Conservation (phyloP, 2,797 vertebrate species). For the Rhodeus uyekii region DNA sequence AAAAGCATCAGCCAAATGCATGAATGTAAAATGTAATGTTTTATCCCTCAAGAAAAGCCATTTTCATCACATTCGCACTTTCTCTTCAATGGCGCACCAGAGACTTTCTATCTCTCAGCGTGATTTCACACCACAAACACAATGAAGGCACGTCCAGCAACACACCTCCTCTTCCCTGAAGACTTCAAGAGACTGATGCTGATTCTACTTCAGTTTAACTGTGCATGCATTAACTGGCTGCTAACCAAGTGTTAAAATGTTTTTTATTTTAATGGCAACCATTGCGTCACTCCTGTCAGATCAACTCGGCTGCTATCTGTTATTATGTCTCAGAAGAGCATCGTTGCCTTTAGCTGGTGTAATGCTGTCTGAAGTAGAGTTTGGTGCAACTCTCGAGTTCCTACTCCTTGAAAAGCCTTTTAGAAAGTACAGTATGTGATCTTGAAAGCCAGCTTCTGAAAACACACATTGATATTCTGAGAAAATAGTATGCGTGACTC, state of each 20-base stretch:
- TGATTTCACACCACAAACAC: constrained; percentile 54
- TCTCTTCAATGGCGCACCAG: constrained; percentile 65
- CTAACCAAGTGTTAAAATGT: not conserved
- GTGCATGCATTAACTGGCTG: constrained; percentile 55
- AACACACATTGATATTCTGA: not conserved
- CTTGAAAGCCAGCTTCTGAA: constrained; percentile 8
- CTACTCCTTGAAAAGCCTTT: constrained; percentile 26
- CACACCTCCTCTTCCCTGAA: constrained; percentile 32
- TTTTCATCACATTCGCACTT: constrained; percentile 53
- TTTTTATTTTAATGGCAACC: not conserved
- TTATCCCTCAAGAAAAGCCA: constrained; percentile 50
- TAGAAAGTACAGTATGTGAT: constrained; percentile 31
- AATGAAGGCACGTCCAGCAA: constrained; percentile 51
- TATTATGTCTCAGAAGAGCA: not conserved
- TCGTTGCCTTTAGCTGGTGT: not conserved
- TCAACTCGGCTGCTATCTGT: not conserved
- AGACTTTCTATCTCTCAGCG: constrained; percentile 41
- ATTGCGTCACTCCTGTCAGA: not conserved
- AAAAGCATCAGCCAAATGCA: too few relatives aligned
- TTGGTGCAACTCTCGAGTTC: not conserved
- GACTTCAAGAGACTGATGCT: constrained; percentile 58
- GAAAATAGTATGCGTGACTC: not conserved
- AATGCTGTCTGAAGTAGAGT: not conserved
- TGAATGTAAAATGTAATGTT: not conserved
- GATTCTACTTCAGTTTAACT: constrained; percentile 63